These are phyloP conservation scores for Ciconia stormi DNA, from an alignment of 2,113 vertebrate genomes.

Conservation along the genomic window DNA sequence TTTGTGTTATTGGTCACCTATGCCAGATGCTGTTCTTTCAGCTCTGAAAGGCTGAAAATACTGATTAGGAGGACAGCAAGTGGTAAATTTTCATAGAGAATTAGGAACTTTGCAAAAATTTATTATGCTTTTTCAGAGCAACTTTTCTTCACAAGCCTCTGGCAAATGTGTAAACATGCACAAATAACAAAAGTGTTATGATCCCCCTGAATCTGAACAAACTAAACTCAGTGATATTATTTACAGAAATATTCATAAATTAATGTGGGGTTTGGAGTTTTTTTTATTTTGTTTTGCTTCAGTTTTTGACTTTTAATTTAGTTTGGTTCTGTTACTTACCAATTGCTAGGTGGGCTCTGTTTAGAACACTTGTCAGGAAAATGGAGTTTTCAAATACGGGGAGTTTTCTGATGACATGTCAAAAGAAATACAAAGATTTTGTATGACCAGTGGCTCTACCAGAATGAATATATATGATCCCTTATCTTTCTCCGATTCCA, in stretches of 20 bases:
- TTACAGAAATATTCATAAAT: slow-evolving; percentile 7
- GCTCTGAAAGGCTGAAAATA: not conserved
- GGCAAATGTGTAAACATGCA: slow-evolving; percentile 12
- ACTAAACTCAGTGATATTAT: not conserved
- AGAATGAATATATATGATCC: slow-evolving; percentile 16
- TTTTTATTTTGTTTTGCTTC: not conserved
- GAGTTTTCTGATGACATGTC: not conserved
- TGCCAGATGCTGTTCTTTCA: slow-evolving; percentile 32
- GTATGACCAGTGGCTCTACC: slow-evolving; percentile 18
- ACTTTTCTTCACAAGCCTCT: not conserved
- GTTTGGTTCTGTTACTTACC: not conserved
- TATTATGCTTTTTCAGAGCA: not conserved
- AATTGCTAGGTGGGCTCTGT: slow-evolving; percentile 25
- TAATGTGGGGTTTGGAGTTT: not conserved
- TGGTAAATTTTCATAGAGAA: not conserved
- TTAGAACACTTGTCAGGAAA: not conserved
- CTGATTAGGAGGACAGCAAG: not conserved
- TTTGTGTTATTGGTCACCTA: slow-evolving; percentile 31
- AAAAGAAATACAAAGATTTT: slow-evolving; percentile 14
- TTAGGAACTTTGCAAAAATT: not conserved
- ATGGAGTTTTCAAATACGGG: not conserved
- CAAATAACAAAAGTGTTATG: slow-evolving; percentile 43
- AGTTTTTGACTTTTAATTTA: not conserved
- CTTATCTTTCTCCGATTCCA: not conserved
- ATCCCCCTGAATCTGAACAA: not conserved